These are phyloP conservation scores for Axinella damicornis DNA, from an alignment of 37 sponge, comb jelly and placozoan genomes.

Conservation along the genomic window DNA sequence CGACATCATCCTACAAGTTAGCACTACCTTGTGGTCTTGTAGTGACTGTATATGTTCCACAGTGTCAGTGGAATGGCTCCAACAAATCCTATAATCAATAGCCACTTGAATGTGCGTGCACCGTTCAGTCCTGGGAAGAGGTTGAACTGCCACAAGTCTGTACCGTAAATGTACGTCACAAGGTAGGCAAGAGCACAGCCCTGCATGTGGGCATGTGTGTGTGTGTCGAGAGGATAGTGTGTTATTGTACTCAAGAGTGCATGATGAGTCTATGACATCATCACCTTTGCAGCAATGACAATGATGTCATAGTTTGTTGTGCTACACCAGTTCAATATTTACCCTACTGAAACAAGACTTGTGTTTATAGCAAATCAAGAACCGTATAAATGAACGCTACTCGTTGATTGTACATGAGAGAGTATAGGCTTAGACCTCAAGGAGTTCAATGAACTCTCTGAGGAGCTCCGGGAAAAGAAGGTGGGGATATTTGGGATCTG, in stretches of 20 bases:
- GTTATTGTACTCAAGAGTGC: neutral
- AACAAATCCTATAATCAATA: constrained; percentile 47
- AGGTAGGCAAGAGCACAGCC: constrained; percentile 60
- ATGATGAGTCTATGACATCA: neutral
- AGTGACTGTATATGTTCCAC: constrained; percentile 64
- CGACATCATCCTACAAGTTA: constrained; percentile 11
- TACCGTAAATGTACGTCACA: constrained; percentile 64
- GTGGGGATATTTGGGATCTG: too few relatives aligned
- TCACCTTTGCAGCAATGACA: too few relatives aligned
- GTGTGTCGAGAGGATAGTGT: too few relatives aligned
- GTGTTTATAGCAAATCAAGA: too few relatives aligned
- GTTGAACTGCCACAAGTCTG: constrained; percentile 71
- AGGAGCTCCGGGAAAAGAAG: too few relatives aligned
- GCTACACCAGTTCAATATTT: too few relatives aligned
- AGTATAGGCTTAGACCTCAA: too few relatives aligned
- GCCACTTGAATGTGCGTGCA: constrained; percentile 40
- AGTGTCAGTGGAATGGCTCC: constrained; percentile 36
- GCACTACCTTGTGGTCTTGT: constrained; percentile 25
- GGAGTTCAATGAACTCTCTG: too few relatives aligned
- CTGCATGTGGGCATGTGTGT: constrained; percentile 24
- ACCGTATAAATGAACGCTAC: too few relatives aligned
- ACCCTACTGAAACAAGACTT: too few relatives aligned
- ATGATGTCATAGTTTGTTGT: neutral
- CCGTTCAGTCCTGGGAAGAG: constrained; percentile 38
- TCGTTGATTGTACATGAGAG: too few relatives aligned